phyloP scores from a whole-genome alignment of 2,888 invertebrate species.

The Drosophila ustulata region DNA sequence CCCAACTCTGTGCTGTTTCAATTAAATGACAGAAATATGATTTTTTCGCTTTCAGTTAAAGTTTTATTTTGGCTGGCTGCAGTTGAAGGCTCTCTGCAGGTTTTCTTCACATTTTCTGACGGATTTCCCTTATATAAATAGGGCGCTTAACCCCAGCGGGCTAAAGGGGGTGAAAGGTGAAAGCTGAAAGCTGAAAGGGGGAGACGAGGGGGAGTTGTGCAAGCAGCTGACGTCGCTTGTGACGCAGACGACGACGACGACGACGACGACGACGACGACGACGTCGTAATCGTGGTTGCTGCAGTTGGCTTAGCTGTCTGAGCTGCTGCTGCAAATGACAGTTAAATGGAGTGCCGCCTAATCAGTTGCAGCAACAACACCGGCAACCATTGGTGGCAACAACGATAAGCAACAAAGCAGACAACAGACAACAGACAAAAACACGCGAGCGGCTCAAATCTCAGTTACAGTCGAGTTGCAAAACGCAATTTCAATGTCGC shows the following conservation, averaged over 20 bases:
- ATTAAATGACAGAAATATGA: conserved; percentile 11
- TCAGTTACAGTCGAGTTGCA: conserved; percentile 21
- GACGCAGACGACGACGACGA: conserved; percentile 28
- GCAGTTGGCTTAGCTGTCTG: conserved; percentile 41
- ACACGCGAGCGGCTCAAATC: conserved; percentile 24
- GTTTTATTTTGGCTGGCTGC: conserved; percentile 9
- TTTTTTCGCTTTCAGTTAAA: conserved; percentile 11
- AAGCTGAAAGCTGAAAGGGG: neutral
- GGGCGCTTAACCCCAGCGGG: neutral
- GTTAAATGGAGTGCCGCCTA: conserved; percentile 72
- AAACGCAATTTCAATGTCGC: conserved; percentile 28
- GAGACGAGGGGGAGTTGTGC: conserved; percentile 33
- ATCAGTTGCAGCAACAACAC: conserved; percentile 48
- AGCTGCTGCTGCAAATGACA: conserved; percentile 66
- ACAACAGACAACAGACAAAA: conserved; percentile 9
- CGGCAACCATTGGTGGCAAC: neutral
- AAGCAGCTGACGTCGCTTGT: conserved; percentile 27
- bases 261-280: conserved; percentile 4
- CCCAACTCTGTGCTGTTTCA: neutral
- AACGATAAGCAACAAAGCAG: conserved; percentile 5
- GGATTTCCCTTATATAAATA: conserved; percentile 25
- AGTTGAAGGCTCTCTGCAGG: conserved; percentile 23
- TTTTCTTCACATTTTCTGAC: neutral
- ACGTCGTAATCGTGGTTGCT: conserved; percentile 46
- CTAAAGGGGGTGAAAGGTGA: no score